Evolutionary conservation across 92 coral and sea anemone species (phyloP), one percentile per base, ranked within the genome.

Genomic region (Palythoa heliodiscus): DNA sequence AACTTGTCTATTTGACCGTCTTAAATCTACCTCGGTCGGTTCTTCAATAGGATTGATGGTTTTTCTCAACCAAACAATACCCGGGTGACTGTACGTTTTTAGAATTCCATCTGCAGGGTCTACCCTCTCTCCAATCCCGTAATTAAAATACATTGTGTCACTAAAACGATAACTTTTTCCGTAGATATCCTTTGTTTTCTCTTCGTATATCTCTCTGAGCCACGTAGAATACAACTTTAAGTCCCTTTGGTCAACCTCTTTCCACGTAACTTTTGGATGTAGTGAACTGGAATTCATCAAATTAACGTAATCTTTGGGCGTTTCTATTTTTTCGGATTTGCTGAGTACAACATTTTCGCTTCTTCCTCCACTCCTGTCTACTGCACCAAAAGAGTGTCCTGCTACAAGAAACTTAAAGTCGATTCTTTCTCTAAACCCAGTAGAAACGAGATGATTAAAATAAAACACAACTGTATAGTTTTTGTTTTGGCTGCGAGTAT

Each of bases 331-430:
- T 69, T 76, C 66, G 1, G 55, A 1, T 3, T 15, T 77, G 17
- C 57, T 15, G 5, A 76, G 67, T 19, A 76, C 50, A 0, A 67
- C 17, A 23, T 55, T 86, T 76, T 86, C 84, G 0, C 77, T 17
- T 15, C 83, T 52, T 64, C 88, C 88, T 47, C 75, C 52, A 66
- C 81, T 15, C 11, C 83, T 70, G 22, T 74, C 83, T 0, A 57
- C 88, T 2, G 68, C 83, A 43, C 88, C 88, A 85, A 70, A 72
- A 0, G 87, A 84, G 37, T 84, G 87, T 14, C 81, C 87, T 5
- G 87, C 23, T 52, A 84, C 9, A 17, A 72, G 22, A 19, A 84
- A 72, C 69, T 70, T 71, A 66, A n/a, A 71, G 78, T 83, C 87
- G 16, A 83, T 72, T 71, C 87, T 83, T 70, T 72, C 66, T 54